Evolutionary conservation across 2,797 vertebrate species (phyloP).

Genomic region (Lepus oiostolus): DNA sequence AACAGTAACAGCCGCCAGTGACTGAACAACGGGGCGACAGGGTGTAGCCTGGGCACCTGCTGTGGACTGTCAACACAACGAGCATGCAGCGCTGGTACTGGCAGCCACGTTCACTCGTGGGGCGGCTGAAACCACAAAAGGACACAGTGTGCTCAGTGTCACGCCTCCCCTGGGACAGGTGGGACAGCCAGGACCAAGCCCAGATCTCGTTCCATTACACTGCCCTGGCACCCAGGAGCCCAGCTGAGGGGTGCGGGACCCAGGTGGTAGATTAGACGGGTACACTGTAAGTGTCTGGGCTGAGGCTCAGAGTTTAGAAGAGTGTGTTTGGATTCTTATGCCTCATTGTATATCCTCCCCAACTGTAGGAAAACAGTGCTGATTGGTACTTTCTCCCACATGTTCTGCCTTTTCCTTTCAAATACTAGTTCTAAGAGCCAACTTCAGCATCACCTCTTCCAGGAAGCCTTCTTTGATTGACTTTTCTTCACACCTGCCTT

Average conservation of each 20-base stretch:
- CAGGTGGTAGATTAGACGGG: background rate
- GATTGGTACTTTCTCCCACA: background rate
- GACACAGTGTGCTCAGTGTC: background rate
- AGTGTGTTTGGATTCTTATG: background rate
- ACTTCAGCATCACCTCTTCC: background rate
- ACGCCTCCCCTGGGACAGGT: background rate
- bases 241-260: background rate
- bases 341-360: background rate
- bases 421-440: conserved; percentile 30
- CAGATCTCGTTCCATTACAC: background rate
- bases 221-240: background rate
- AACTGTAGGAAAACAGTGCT: background rate
- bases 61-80: background rate
- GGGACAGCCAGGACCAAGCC: background rate
- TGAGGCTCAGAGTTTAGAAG: background rate
- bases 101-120: background rate
- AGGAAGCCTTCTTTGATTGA: conserved; percentile 28
- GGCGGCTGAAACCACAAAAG: background rate
- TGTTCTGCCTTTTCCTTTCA: conserved; percentile 34
- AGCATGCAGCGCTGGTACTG: background rate
- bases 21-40: background rate
- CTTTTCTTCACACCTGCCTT: background rate
- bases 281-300: background rate
- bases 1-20: conserved; percentile 14
- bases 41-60: background rate